Percentiles rank a stretch among this genome's conserved stretches.
Conservation (phyloP, 2,797 vertebrate species). For the Sandelia bainsii region DNA sequence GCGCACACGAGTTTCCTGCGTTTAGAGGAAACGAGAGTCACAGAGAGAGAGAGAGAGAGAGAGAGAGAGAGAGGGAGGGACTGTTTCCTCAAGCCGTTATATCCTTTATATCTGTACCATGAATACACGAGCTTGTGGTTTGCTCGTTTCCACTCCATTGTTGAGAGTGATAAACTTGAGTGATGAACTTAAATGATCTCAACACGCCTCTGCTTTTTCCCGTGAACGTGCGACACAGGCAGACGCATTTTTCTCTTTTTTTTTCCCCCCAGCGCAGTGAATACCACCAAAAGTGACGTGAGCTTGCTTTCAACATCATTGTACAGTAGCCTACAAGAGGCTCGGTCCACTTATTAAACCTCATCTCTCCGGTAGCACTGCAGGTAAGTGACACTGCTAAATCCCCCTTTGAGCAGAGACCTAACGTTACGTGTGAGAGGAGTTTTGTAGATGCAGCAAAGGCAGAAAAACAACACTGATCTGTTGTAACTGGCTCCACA, state of each 20-base stretch:
- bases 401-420: not conserved
- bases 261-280: slow-evolving; percentile 9
- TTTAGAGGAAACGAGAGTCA: slow-evolving; percentile 19
- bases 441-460: not conserved
- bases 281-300: slow-evolving; percentile 42
- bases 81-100: slow-evolving; percentile 21
- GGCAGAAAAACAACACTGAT: not conserved
- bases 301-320: slow-evolving; percentile 57
- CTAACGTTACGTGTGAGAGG: not conserved
- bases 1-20: slow-evolving; percentile 20
- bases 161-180: not conserved
- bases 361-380: slow-evolving; percentile 35
- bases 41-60: not conserved
- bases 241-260: slow-evolving; percentile 4
- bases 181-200: slow-evolving; percentile 17
- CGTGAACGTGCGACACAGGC: not conserved
- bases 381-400: slow-evolving; percentile 56
- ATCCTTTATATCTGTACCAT: not conserved
- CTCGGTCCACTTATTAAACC: slow-evolving; percentile 39
- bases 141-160: not conserved
- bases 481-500: slow-evolving; percentile 15
- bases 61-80: too few species aligned
- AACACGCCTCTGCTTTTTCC: slow-evolving; percentile 1
- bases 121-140: accelerated
- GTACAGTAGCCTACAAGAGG: slow-evolving; percentile 18